phyloP scores from a whole-genome alignment of 2,888 invertebrate genomes.

The Ectobius pallidus region DNA sequence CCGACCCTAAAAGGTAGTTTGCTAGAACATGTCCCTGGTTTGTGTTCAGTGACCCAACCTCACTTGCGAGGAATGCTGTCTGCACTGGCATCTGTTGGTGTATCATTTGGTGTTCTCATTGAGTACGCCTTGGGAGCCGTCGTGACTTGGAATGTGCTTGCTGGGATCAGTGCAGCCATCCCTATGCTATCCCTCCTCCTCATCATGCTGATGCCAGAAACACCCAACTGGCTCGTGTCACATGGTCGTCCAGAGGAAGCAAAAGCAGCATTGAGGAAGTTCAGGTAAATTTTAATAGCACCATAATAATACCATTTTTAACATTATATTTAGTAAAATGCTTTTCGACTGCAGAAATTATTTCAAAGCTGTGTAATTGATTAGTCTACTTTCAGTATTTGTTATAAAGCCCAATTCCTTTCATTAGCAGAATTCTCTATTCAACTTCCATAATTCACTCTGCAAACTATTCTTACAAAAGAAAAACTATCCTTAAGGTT shows the following conservation, averaged over 20 bases:
- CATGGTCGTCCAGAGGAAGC: constrained; percentile 57
- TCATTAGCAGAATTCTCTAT: too few species aligned
- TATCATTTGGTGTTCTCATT: constrained; percentile 72
- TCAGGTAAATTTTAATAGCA: too few species aligned
- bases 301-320: too few species aligned
- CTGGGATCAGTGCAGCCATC: constrained; percentile 65
- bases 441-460: too few species aligned
- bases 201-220: constrained; percentile 71
- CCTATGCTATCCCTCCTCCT: constrained; percentile 65
- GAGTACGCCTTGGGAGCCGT: constrained; percentile 57
- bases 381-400: too few species aligned
- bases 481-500: too few species aligned
- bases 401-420: too few species aligned
- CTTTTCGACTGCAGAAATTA: too few species aligned
- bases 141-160: constrained; percentile 67
- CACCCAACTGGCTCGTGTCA: constrained; percentile 70
- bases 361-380: too few species aligned
- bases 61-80: constrained; percentile 77
- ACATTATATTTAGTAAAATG: too few species aligned
- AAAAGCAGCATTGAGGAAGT: constrained; percentile 61
- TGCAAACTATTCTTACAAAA: too few species aligned
- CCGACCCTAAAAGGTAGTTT: constrained; percentile 6
- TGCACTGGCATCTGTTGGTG: constrained; percentile 72
- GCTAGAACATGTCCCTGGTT: constrained; percentile 16
- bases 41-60: constrained; percentile 65